Conservation (phyloP, 2,888 invertebrate species). For the Eumacrocentrus americanus region DNA sequence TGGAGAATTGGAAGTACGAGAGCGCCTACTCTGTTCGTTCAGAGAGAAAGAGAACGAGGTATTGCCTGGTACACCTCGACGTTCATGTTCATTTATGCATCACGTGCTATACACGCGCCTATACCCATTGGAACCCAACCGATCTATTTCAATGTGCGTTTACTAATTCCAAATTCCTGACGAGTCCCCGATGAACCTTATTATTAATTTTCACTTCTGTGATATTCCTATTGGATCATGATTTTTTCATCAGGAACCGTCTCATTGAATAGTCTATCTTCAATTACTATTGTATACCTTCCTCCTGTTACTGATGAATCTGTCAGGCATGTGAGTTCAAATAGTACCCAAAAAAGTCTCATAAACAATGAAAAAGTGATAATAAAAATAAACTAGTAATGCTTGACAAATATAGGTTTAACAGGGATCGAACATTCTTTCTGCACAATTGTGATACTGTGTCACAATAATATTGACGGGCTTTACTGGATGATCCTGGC, state of each 20-base stretch:
- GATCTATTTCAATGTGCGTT: background rate
- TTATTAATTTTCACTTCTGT: constrained; percentile 9
- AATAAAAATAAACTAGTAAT: too few species aligned
- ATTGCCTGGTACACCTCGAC: background rate
- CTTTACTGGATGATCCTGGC: too few species aligned
- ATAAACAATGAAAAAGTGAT: too few species aligned
- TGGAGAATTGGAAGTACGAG: constrained; percentile 2
- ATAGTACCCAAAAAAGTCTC: too few species aligned
- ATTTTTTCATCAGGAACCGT: background rate
- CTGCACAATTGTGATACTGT: too few species aligned
- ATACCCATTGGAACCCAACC: background rate
- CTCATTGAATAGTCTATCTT: too few species aligned
- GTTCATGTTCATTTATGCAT: constrained; percentile 26
- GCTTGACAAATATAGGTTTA: too few species aligned
- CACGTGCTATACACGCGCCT: constrained; percentile 8
- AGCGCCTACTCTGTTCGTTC: too few species aligned
- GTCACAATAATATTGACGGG: too few species aligned
- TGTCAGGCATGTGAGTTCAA: too few species aligned
- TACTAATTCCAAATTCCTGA: constrained; percentile 2
- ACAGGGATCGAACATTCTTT: too few species aligned
- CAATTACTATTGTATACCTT: background rate
- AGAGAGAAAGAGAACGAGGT: background rate
- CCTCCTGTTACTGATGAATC: too few species aligned
- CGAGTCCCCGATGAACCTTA: background rate
- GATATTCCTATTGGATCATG: background rate